Evolutionary conservation across 2,888 invertebrate genomes (phyloP).

Genomic region (Nephrocerus scutellatus): DNA sequence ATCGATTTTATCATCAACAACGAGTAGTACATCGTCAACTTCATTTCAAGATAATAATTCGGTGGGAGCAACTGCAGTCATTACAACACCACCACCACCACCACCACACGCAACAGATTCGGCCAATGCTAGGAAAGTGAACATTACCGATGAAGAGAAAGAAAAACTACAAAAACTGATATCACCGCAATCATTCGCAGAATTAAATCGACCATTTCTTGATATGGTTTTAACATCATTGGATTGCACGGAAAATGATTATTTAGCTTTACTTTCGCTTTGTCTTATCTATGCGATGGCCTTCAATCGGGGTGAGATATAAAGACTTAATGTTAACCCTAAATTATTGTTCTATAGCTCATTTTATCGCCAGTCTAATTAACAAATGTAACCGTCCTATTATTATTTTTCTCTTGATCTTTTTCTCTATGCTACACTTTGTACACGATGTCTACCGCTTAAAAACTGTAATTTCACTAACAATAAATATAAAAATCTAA

Average conservation of each 20-base stretch:
- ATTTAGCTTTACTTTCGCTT: constrained; percentile 82
- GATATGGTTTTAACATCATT: constrained; percentile 82
- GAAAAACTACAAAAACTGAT: constrained; percentile 51
- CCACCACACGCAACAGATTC: no score
- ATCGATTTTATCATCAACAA: constrained; percentile 7
- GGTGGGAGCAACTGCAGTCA: neutral
- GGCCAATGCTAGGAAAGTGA: constrained; percentile 51
- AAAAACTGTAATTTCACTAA: no score
- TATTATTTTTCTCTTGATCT: no score
- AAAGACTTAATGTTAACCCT: constrained; percentile 6
- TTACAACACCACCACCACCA: neutral
- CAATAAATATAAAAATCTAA: no score
- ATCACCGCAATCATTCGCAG: constrained; percentile 28
- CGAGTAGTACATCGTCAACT: neutral
- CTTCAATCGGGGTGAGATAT: constrained; percentile 77
- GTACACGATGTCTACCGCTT: no score
- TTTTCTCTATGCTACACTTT: no score
- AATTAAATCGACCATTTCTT: constrained; percentile 59
- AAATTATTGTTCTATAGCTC: constrained; percentile 9
- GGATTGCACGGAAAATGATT: constrained; percentile 89
- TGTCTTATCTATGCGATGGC: constrained; percentile 89
- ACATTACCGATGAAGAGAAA: constrained; percentile 92
- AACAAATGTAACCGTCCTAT: no score
- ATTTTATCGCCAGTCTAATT: constrained; percentile 12
- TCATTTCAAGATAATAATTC: neutral